These are phyloP conservation scores for Hypocryptadius cinnamomeus DNA, from an alignment of 2,113 vertebrate species.

Conservation along the genomic window DNA sequence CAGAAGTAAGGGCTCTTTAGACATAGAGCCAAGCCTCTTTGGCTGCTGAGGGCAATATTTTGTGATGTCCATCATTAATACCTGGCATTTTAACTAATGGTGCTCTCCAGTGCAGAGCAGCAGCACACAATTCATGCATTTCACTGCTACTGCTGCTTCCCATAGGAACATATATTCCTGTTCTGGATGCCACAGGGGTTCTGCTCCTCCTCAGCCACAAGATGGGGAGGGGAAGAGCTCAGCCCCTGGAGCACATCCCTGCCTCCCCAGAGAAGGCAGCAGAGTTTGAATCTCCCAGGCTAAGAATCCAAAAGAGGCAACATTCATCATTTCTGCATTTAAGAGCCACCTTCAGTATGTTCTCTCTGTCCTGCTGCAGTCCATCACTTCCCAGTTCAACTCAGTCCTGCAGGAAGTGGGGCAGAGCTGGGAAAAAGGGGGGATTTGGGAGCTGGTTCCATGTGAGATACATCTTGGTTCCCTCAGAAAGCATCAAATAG, in stretches of 20 bases:
- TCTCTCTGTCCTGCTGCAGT: not conserved
- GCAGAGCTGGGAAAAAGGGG: not conserved
- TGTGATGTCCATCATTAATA: not conserved
- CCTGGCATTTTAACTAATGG: not conserved
- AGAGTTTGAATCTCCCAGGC: not conserved
- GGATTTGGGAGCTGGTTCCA: not conserved
- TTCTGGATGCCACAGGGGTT: not conserved
- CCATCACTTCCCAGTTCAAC: not conserved
- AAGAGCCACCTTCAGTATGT: not conserved
- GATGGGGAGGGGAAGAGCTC: not conserved
- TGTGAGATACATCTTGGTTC: not conserved
- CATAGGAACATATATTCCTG: not conserved
- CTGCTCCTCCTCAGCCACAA: not conserved
- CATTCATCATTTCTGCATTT: not conserved
- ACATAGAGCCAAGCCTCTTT: not conserved
- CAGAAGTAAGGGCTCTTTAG: not conserved
- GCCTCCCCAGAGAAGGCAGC: not conserved
- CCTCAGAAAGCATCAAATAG: not conserved
- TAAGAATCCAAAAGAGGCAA: not conserved
- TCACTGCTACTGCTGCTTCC: not conserved
- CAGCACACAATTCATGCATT: not conserved
- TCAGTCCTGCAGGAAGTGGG: accelerated
- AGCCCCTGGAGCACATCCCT: not conserved
- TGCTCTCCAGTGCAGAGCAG: not conserved
- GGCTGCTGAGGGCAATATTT: not conserved